Evolutionary conservation across 1,140 invertebrate genomes (phyloP).

Genomic region (Aphidius gifuensis): DNA sequence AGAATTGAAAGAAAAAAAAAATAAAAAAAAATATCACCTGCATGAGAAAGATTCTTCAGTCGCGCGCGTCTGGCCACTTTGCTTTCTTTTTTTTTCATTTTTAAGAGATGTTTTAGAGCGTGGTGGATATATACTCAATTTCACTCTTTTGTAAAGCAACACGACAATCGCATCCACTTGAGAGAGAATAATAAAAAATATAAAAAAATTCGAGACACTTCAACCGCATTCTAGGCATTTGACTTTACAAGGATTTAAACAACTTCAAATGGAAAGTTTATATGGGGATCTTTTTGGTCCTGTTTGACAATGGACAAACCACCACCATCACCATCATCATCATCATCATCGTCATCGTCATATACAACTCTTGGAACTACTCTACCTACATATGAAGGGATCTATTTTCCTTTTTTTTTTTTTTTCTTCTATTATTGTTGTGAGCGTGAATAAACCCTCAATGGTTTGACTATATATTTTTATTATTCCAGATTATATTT

Average conservation of each 20-base stretch:
- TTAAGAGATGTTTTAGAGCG: constrained; percentile 5
- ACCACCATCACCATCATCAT: no score
- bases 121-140: constrained; percentile 36
- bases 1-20: no score
- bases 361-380: constrained; percentile 6
- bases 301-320: no score
- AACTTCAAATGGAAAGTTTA: constrained; percentile 40
- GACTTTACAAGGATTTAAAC: constrained; percentile 53
- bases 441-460: no score
- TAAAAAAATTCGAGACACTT: constrained; percentile 33
- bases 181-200: constrained; percentile 34
- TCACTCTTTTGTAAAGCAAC: constrained; percentile 43
- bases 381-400: constrained; percentile 3
- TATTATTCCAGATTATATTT: no score
- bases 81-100: background rate
- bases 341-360: background rate
- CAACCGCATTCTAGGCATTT: constrained; percentile 29
- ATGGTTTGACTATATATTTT: no score
- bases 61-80: background rate
- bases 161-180: constrained; percentile 49
- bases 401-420: background rate
- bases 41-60: constrained; percentile 12
- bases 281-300: background rate
- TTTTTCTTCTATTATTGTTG: background rate
- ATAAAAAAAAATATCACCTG: constrained; percentile 13